Base-by-base conservation (phyloP, 2,797 vertebrate species). In the Sparus aurata region DNA sequence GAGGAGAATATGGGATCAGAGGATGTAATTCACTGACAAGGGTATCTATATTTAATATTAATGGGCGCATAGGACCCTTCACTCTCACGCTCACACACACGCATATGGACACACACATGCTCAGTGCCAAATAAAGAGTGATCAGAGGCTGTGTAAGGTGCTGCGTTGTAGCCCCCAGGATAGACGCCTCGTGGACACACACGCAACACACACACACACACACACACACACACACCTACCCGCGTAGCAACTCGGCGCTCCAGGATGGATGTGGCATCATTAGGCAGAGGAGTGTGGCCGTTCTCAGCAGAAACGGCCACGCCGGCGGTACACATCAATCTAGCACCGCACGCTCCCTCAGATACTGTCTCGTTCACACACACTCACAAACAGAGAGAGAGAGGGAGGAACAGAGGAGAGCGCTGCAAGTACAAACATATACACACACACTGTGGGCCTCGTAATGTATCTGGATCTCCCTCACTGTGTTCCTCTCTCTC, bases 21-120 rank as follows among this genome's bases (percentile, higher is more conserved):
- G 91, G 94, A 96, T 97, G 96, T 96, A 97, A 97, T 98, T 97
- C 95, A 95, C 96, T 96, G 97, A 98, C 97, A 99, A 97, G 96
- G 96, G 95, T 97, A 98, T 99, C 97, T 97, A 97, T 99, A 98
- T 97, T 98, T 97, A 98, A 97, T 98, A 98, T 98, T 97, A 97
- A 98, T 98, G 96, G 96, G 88, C 87, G 73, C 95, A 83, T 86
- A 94, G 94, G 94, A 96, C 95, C 95, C 95, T 95, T 95, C 94
- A 90, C 94, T 95, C 85, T 78, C 73, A 66, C 85, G 74, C 85
- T 73, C 85, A 79, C 86, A 81, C 85, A 43, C 58, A 87, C 87
- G 85, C 84, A 89, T 76, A 87, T 75, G 83, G 82, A 89, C 94
- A 95, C 89, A 79, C 81, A 87, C 88, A 77, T 93, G 95, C 86